Conservation (phyloP, 2,888 invertebrate species). For the Stenodema calcarata region DNA sequence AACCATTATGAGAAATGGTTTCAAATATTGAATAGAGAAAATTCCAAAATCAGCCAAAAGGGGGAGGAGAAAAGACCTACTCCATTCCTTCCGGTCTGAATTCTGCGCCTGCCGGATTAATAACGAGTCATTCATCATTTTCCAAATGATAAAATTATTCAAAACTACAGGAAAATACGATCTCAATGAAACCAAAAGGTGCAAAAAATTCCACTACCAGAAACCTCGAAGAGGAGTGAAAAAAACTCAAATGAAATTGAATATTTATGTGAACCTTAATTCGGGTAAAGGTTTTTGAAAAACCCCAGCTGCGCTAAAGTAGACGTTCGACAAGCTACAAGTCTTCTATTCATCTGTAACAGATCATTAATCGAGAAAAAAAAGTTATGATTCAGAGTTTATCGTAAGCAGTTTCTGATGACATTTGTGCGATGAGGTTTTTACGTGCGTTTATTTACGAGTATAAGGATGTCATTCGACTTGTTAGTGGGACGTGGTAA, state of each 20-base stretch:
- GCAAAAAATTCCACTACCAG: neutral
- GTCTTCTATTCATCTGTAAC: conserved; percentile 18
- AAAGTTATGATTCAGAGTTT: neutral
- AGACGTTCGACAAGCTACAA: neutral
- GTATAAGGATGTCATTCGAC: neutral
- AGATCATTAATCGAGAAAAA: neutral
- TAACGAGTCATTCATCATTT: no score
- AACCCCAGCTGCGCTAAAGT: neutral
- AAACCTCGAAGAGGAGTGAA: neutral
- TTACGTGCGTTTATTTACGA: neutral
- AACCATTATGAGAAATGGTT: neutral
- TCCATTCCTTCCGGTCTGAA: neutral
- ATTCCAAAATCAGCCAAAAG: neutral
- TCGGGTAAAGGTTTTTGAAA: neutral
- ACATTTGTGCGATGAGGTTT: neutral
- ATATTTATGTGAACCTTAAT: neutral
- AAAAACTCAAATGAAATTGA: neutral
- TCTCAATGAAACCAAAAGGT: neutral
- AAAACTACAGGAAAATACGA: neutral
- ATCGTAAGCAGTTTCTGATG: neutral
- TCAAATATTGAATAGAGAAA: neutral
- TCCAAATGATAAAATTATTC: neutral
- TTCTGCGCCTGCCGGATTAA: neutral
- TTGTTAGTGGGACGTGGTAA: neutral
- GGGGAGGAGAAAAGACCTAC: neutral